Conservation (phyloP, 2,797 vertebrate genomes). For the Argentina silus region DNA sequence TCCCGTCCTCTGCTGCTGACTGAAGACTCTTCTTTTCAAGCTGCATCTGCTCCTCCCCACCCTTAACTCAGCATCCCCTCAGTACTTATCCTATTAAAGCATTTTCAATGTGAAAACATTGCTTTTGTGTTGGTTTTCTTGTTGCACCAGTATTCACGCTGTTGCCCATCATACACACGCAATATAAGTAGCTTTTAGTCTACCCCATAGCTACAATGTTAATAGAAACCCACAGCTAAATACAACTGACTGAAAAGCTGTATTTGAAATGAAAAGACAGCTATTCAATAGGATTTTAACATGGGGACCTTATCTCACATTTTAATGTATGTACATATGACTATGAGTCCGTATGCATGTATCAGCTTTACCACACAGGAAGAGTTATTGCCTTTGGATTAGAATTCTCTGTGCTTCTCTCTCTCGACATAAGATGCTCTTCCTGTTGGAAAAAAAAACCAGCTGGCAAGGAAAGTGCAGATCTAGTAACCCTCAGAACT, state of each 20-base stretch:
- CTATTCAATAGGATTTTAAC: neutral
- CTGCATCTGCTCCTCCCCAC: neutral
- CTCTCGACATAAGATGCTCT: constrained; percentile 14
- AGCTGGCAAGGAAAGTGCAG: neutral
- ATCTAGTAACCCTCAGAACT: constrained; percentile 12
- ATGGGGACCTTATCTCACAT: neutral
- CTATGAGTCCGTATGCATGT: neutral
- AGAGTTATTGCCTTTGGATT: neutral
- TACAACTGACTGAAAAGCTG: neutral
- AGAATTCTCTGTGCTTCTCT: neutral
- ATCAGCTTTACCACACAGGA: neutral
- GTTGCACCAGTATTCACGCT: neutral
- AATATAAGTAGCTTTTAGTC: neutral
- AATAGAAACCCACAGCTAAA: neutral
- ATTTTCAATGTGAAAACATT: neutral
- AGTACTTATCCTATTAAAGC: neutral
- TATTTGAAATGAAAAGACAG: neutral
- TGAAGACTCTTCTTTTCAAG: neutral
- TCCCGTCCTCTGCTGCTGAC: neutral
- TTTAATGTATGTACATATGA: neutral
- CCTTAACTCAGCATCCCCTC: neutral
- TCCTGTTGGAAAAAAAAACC: constrained; percentile 1
- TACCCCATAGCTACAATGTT: neutral
- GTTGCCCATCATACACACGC: too few species aligned
- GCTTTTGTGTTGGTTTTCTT: neutral